Conservation (phyloP, 2,797 vertebrate genomes). For the Sternarchorhynchus goeldii region DNA sequence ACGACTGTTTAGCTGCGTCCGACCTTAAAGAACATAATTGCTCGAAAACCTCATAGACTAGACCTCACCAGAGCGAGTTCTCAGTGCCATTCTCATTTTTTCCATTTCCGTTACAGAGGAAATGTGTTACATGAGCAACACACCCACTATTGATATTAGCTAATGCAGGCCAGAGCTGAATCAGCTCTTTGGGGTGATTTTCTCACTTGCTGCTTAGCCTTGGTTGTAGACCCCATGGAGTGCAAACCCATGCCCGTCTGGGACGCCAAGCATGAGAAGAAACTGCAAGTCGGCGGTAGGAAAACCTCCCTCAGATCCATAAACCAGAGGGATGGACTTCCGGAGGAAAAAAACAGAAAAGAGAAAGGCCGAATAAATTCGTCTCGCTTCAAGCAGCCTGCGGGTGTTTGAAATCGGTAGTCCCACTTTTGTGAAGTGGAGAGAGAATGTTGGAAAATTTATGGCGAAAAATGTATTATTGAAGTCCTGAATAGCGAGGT, state of each 20-base stretch:
- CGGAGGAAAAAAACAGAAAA: conserved; percentile 41
- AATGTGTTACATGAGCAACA: too few relatives aligned
- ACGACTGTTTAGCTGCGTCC: conserved; percentile 21
- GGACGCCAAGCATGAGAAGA: conserved; percentile 34
- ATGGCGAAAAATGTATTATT: conserved; percentile 58
- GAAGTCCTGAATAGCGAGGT: conserved; percentile 27
- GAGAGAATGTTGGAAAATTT: conserved; percentile 54
- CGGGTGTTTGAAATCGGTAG: conserved; percentile 61
- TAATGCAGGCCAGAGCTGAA: too few relatives aligned
- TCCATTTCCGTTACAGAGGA: not conserved
- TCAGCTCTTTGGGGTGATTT: too few relatives aligned
- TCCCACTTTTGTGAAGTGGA: conserved; percentile 51
- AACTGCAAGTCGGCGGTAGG: conserved; percentile 21
- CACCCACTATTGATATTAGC: too few relatives aligned
- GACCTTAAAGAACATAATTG: not conserved
- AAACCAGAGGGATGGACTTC: conserved; percentile 17
- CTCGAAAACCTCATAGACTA: not conserved
- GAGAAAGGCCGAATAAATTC: conserved; percentile 62
- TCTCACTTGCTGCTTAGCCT: too few relatives aligned
- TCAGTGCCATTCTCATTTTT: not conserved
- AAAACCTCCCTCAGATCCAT: conserved; percentile 19
- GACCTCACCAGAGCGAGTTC: not conserved
- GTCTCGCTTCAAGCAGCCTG: conserved; percentile 45
- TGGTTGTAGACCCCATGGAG: not conserved
- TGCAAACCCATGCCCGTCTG: conserved; percentile 24